phyloP scores from a whole-genome alignment of 2,888 invertebrate species.

The Caenorhabditis becei region DNA sequence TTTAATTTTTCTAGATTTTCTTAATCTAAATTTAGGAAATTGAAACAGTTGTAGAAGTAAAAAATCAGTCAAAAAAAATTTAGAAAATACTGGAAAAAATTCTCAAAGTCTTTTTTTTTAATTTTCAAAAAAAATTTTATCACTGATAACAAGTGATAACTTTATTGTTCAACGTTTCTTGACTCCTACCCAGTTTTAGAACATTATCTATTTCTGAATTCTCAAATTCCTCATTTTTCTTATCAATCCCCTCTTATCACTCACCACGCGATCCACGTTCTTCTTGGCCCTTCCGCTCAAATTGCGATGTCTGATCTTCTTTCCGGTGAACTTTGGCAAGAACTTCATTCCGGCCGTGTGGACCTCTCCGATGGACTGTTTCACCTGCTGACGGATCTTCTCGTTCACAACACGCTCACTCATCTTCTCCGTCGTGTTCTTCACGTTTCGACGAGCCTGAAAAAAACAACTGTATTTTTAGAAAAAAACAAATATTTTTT shows the following conservation, averaged over 20 bases:
- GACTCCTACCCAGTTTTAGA: no score
- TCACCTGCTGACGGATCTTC: slow-evolving; percentile 70
- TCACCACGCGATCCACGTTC: slow-evolving; percentile 57
- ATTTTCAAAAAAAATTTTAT: slow-evolving; percentile 8
- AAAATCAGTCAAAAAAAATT: slow-evolving; percentile 1
- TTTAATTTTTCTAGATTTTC: no score
- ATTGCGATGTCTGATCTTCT: slow-evolving; percentile 75
- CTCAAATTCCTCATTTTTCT: no score
- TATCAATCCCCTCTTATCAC: no score
- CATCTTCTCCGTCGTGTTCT: slow-evolving; percentile 62
- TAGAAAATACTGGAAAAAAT: neutral
- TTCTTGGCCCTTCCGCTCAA: slow-evolving; percentile 68
- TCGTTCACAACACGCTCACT: slow-evolving; percentile 63
- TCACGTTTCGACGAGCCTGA: slow-evolving; percentile 69
- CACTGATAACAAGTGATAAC: no score
- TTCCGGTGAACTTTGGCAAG: slow-evolving; percentile 78
- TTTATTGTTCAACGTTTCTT: no score
- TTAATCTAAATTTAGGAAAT: no score
- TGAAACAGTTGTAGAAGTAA: no score
- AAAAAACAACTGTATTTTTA: no score
- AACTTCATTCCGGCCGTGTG: slow-evolving; percentile 77
- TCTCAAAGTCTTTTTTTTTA: no score
- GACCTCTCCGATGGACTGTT: slow-evolving; percentile 74
- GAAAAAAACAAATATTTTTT: no score
- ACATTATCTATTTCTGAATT: no score